Base-by-base conservation (phyloP, 2,113 vertebrate species). In the Glaucidium brasilianum region DNA sequence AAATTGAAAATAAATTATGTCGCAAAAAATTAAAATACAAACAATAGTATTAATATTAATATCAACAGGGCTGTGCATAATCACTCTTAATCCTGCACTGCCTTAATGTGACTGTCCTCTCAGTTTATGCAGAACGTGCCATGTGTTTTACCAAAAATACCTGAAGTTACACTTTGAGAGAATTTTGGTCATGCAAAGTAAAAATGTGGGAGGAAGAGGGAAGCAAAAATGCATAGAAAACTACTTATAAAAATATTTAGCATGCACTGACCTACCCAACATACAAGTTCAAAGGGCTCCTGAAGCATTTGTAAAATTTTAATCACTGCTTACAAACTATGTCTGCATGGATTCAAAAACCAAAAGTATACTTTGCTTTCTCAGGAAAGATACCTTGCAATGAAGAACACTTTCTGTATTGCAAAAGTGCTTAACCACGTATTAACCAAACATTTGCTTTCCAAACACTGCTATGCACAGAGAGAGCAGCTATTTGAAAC, bases 401-500 rank as follows among this genome's bases (percentile, higher is more conserved):
- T 45, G 80, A 93, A 96, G 71, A 96, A 89, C 68, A 80, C 49
- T 76, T 79, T 74, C 87, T 85, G 72, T 86, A 81, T 78, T 94
- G 95, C 90, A 93, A 47, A 95, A 95, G 87, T 87, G 87, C 85
- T 96, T 94, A 96, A 95, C 94, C 95, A 92, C 60, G 0, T 92
- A 94, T 86, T 96, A 96, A 96, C 90, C 90, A 93, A 97, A 97
- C 74, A 90, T 97, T 96, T 97, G 80, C 95, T 96, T 94, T 97
- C 67, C 94, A 97, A 97, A 96, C 55, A 86, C 63, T 47, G 10
- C 85, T 84, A 22, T 55, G 85, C 39, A 94, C 73, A 94, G 50
- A 62, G 60, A 10, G 9, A n/a, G 52, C 59, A 67, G 83, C 49
- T 88, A 95, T 95, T 92, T 96, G 89, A 91, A 93, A 92, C 69